phyloP scores from a whole-genome alignment of 2,888 invertebrate species.

The Keiferia lycopersicella region DNA sequence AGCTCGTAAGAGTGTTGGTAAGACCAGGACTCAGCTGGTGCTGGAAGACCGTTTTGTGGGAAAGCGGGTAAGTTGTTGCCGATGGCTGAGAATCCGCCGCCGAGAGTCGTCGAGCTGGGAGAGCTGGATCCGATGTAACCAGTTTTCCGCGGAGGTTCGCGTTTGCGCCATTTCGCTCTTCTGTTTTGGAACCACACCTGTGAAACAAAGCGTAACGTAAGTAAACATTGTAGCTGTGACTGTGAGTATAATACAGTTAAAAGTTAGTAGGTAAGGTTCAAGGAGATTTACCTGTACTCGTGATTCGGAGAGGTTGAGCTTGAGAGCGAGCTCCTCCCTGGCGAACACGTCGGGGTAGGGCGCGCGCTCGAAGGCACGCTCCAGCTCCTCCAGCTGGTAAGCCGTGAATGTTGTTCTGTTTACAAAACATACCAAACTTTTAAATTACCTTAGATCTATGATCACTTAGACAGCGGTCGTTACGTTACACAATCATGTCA shows the following conservation, averaged over 20 bases:
- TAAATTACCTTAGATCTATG: constrained; percentile 17
- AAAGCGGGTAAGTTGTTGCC: constrained; percentile 76
- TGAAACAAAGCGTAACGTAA: constrained; percentile 10
- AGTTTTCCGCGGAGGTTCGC: constrained; percentile 95
- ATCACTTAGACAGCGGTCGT: too few relatives aligned
- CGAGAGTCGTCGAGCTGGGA: constrained; percentile 84
- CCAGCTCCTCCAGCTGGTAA: constrained; percentile 95
- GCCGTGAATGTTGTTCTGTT: constrained; percentile 97
- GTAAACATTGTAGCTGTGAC: background rate
- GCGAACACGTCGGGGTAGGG: constrained; percentile 98
- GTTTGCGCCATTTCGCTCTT: constrained; percentile 96
- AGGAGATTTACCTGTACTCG: constrained; percentile 67
- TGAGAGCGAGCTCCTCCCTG: constrained; percentile 94
- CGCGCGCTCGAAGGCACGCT: constrained; percentile 96
- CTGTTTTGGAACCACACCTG: constrained; percentile 94
- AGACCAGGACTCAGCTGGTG: constrained; percentile 90
- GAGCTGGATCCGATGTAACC: constrained; percentile 87
- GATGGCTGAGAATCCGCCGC: constrained; percentile 82
- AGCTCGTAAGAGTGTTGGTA: constrained; percentile 90
- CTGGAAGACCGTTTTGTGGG: constrained; percentile 82
- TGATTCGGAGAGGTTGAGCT: constrained; percentile 92
- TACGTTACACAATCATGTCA: too few relatives aligned
- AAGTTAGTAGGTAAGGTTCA: background rate
- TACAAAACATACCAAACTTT: constrained; percentile 42
- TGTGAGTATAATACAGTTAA: too few relatives aligned